These are phyloP conservation scores for Cuculus canorus DNA, from an alignment of 2,797 vertebrate genomes.

Conservation along the genomic window DNA sequence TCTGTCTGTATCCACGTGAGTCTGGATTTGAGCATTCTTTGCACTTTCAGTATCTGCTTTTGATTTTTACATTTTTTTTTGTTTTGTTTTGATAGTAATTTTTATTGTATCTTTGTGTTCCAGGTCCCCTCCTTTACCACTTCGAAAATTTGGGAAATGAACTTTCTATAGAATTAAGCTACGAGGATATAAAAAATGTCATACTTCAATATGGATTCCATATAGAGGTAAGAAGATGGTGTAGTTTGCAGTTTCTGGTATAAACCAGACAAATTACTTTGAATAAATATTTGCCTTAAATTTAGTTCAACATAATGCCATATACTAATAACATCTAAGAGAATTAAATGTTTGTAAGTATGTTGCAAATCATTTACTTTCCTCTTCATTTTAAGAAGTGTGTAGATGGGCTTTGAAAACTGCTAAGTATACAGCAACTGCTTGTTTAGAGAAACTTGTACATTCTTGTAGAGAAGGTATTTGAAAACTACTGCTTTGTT, in stretches of 20 bases:
- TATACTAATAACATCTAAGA: neutral
- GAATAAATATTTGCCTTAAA: neutral
- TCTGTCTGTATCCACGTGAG: neutral
- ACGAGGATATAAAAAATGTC: slow-evolving; percentile 92
- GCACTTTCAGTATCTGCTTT: neutral
- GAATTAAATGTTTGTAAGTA: neutral
- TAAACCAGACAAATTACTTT: neutral
- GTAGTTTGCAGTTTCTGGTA: neutral
- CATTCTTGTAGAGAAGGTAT: neutral
- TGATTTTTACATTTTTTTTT: neutral
- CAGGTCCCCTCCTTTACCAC: slow-evolving; percentile 96
- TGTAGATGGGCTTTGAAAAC: neutral
- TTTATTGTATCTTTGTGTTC: slow-evolving; percentile 27
- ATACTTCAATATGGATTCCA: slow-evolving; percentile 91
- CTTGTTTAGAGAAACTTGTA: neutral
- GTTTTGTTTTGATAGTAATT: neutral
- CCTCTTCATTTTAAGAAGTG: neutral
- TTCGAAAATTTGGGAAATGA: slow-evolving; percentile 99
- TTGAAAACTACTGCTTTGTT: slow-evolving; percentile 50
- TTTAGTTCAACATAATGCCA: neutral
- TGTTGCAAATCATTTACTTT: neutral
- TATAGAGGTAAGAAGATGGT: slow-evolving; percentile 85
- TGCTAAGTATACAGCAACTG: neutral
- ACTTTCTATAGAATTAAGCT: slow-evolving; percentile 96
- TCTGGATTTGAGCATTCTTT: neutral